These are phyloP conservation scores for Tupaia chinensis DNA, from an alignment of 2,113 vertebrate genomes.

Conservation along the genomic window DNA sequence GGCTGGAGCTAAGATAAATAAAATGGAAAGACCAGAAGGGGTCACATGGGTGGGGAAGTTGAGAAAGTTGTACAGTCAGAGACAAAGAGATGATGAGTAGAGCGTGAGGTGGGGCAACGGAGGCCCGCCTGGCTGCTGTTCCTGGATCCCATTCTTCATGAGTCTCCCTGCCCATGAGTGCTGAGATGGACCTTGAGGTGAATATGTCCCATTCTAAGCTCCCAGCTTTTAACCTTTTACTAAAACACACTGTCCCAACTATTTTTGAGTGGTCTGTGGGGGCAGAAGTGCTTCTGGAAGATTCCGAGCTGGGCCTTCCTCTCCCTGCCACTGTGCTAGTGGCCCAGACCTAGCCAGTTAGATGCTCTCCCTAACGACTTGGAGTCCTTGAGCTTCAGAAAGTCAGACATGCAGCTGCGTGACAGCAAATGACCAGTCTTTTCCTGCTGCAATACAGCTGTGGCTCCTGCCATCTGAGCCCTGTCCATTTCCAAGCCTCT, in stretches of 20 bases:
- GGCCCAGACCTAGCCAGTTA: background rate
- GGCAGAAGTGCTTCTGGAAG: background rate
- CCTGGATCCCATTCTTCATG: background rate
- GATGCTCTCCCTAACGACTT: background rate
- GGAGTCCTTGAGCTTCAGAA: slow-evolving; percentile 25
- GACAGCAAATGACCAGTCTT: background rate
- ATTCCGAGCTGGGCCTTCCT: background rate
- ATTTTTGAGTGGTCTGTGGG: background rate
- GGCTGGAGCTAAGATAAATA: background rate
- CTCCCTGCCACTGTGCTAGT: background rate
- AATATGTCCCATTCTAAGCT: background rate
- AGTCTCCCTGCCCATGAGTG: background rate
- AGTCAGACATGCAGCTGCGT: background rate
- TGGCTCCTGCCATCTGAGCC: background rate
- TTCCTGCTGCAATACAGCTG: background rate
- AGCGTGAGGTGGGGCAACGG: background rate
- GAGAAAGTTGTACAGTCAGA: background rate
- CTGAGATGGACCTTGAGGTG: background rate
- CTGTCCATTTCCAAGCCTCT: background rate
- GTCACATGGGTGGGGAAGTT: background rate
- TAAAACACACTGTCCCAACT: background rate
- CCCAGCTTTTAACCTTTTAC: background rate
- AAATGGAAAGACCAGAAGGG: background rate
- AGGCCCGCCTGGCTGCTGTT: background rate
- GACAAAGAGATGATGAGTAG: background rate